Evolutionary conservation across 2,888 invertebrate genomes (phyloP).

Genomic region (Drosophila yooni): DNA sequence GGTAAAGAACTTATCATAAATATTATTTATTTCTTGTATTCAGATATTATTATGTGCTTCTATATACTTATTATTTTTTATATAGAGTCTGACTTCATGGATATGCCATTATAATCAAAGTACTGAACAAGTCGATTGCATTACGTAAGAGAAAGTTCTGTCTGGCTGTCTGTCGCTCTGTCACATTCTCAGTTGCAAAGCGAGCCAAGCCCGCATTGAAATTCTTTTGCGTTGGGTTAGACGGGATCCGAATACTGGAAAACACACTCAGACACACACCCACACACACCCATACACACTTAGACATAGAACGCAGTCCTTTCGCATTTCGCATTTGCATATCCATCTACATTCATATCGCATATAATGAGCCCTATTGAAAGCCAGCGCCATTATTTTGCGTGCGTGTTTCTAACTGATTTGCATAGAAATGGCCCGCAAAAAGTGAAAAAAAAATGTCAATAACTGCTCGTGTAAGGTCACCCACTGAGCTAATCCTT

Average conservation of each 20-base stretch:
- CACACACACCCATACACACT: not conserved
- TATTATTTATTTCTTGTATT: not conserved
- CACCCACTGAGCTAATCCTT: conserved; percentile 48
- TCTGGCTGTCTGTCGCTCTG: conserved; percentile 25
- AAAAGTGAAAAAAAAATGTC: conserved; percentile 44
- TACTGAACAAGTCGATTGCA: conserved; percentile 22
- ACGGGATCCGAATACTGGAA: conserved; percentile 8
- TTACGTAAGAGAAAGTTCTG: conserved; percentile 56
- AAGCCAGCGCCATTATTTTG: conserved; percentile 49
- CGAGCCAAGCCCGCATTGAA: conserved; percentile 56
- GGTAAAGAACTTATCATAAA: not conserved
- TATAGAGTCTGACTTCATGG: not conserved
- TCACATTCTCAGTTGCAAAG: conserved; percentile 13
- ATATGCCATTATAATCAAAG: not conserved
- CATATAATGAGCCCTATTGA: conserved; percentile 64
- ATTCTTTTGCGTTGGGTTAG: conserved; percentile 53
- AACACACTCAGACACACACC: not conserved
- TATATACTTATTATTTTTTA: not conserved
- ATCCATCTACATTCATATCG: conserved; percentile 45
- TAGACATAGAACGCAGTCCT: not conserved
- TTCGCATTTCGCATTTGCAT: conserved; percentile 61
- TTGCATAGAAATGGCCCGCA: conserved; percentile 67
- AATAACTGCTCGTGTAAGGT: conserved; percentile 48
- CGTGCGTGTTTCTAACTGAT: conserved; percentile 71
- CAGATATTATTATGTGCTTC: not conserved